Conservation (phyloP, 2,888 invertebrate genomes). For the Ypsolopha scabrella region DNA sequence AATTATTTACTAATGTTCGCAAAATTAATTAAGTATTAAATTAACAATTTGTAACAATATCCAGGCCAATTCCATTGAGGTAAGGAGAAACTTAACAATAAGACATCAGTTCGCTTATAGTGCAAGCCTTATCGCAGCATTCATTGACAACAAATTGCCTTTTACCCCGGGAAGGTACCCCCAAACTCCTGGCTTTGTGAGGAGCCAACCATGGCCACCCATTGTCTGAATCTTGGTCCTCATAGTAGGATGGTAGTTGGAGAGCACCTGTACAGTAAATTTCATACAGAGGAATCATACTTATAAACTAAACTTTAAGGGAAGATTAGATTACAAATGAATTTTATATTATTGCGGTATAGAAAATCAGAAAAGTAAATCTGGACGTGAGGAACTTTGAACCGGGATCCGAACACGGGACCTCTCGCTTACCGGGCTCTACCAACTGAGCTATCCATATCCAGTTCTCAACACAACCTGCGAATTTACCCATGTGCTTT, state of each 20-base stretch:
- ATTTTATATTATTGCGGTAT: background rate
- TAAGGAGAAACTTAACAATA: constrained; percentile 25
- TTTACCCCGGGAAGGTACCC: constrained; percentile 23
- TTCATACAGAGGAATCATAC: background rate
- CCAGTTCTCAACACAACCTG: too few species aligned
- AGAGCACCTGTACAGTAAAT: constrained; percentile 23
- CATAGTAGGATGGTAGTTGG: constrained; percentile 30
- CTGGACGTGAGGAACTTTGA: background rate
- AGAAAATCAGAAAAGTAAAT: background rate
- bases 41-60: background rate
- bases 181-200: constrained; percentile 25
- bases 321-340: background rate
- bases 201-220: constrained; percentile 32
- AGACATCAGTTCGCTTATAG: constrained; percentile 26
- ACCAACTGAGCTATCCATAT: too few species aligned
- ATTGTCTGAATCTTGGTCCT: constrained; percentile 14
- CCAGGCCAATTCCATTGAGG: background rate
- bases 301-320: background rate
- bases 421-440: too few species aligned
- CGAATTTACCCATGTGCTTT: too few species aligned
- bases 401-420: background rate
- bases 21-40: background rate
- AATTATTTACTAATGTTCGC: background rate
- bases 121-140: constrained; percentile 45
- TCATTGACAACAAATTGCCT: constrained; percentile 31